A percentile compares a stretch with the other conserved stretches of the same genome.
These are phyloP conservation scores for Threskiornis aethiopicus DNA, from an alignment of 2,797 vertebrate genomes.

Conservation along the genomic window DNA sequence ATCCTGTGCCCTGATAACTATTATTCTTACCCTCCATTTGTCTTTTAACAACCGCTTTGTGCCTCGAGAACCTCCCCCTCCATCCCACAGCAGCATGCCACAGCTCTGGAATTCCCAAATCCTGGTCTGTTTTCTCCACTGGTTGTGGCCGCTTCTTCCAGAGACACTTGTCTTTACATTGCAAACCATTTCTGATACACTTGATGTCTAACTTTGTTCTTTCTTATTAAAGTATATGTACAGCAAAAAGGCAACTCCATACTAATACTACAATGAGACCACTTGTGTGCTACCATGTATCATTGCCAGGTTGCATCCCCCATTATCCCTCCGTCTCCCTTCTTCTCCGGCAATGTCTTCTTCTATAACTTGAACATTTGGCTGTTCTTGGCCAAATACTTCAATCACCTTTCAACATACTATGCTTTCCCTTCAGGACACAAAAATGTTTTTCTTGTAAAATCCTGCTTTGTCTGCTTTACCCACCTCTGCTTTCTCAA, in stretches of 20 bases:
- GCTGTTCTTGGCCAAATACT: neutral
- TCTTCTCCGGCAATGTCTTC: neutral
- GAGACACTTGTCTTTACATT: neutral
- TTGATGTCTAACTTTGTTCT: neutral
- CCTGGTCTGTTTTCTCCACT: neutral
- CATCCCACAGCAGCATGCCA: neutral
- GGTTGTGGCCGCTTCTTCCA: neutral
- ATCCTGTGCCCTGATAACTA: neutral
- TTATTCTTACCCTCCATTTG: neutral
- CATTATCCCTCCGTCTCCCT: neutral
- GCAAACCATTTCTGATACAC: neutral
- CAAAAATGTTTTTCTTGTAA: neutral
- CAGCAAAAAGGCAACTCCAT: neutral
- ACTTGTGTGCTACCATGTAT: neutral
- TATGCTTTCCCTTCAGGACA: neutral
- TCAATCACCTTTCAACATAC: neutral
- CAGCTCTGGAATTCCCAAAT: neutral
- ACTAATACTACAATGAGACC: no score
- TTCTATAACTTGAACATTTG: neutral
- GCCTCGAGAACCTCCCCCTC: neutral
- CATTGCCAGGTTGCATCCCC: neutral
- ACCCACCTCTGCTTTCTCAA: neutral
- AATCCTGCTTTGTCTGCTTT: neutral
- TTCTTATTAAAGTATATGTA: neutral
- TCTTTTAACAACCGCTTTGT: neutral